A percentile compares a stretch with the other conserved stretches of the same genome.
These are phyloP conservation scores for Sphinx pinastri DNA, from an alignment of 2,888 invertebrate species.

Conservation along the genomic window DNA sequence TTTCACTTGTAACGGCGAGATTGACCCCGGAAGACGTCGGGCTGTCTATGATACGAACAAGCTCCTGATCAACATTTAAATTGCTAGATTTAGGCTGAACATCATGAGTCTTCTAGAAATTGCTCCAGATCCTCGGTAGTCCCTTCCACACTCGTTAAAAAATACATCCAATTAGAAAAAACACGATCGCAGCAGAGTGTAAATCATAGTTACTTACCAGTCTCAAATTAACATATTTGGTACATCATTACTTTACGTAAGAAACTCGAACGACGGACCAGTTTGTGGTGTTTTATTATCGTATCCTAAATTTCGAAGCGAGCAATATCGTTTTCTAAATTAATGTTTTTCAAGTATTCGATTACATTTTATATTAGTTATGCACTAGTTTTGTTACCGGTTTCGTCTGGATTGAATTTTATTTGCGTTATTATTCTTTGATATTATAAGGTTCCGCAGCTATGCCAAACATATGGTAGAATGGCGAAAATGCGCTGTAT, in stretches of 20 bases:
- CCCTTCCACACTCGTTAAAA: too few relatives aligned
- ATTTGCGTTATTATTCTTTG: too few relatives aligned
- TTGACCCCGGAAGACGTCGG: conserved; percentile 1
- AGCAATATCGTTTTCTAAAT: conserved; percentile 59
- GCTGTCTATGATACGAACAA: conserved; percentile 2
- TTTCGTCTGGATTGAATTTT: too few relatives aligned
- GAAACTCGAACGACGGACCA: conserved; percentile 21
- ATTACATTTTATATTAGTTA: conserved; percentile 36
- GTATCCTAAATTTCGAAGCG: conserved; percentile 60
- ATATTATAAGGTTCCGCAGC: too few relatives aligned
- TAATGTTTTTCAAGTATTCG: conserved; percentile 47
- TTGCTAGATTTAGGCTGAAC: background rate
- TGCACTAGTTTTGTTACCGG: too few relatives aligned
- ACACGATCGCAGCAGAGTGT: background rate
- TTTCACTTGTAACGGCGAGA: background rate
- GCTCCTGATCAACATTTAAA: background rate
- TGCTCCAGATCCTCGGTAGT: too few relatives aligned
- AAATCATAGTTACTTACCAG: background rate
- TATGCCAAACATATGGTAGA: too few relatives aligned
- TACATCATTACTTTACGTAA: conserved; percentile 25
- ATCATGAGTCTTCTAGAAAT: too few relatives aligned
- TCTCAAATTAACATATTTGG: conserved; percentile 20
- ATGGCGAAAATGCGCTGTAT: too few relatives aligned
- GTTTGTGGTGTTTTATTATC: conserved; percentile 56
- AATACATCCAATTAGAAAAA: background rate